Base-by-base conservation (phyloP, 2,113 vertebrate species). In the Mirounga angustirostris region DNA sequence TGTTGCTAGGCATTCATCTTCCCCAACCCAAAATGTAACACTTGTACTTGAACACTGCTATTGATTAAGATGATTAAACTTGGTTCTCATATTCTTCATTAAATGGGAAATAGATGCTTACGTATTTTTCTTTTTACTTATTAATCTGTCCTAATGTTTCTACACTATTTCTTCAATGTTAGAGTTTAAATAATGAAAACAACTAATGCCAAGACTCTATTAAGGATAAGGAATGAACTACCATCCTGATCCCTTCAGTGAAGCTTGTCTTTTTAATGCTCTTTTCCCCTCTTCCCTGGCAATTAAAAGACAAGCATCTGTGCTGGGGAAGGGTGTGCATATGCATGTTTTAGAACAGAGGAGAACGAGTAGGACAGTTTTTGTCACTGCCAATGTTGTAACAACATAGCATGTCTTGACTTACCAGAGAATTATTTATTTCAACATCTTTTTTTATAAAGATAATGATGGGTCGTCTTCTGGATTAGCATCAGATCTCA, bases 71-170 rank as follows among this genome's bases (percentile, higher is more conserved):
- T 97, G 96, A 98, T 98, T 97, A 97, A 95, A 98, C 94, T 96
- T 87, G 95, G 95, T 96, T 98, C 96, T 97, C 98, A 97, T 97
- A 94, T 90, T 98, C 97, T 98, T 98, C 97, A 98, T 98, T 98
- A 98, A 98, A 97, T 63, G 96, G 73, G 95, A 98, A 98, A 98
- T 96, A 98, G 97, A 98, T 9, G 33, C 94, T 98, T 89, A n/a
- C 5, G 12, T 98, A 96, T 94, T 98, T 96, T 98, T 98, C 82
- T 96, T 93, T 98, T 98, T 97, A 81, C 86, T 97, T 97, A 90
- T 79, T 98, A 97, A 96, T 98, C 89, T 83, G 95, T 88, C 69
- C 40, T 84, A 43, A 76, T 74, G 26, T 92, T 89, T 91, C 86
- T 65, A 43, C 33, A 46, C 22, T 91, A 50, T 97, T 98, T 97